Base-by-base conservation (phyloP, 1,140 invertebrate genomes). In the Himalopsyche phryganea region DNA sequence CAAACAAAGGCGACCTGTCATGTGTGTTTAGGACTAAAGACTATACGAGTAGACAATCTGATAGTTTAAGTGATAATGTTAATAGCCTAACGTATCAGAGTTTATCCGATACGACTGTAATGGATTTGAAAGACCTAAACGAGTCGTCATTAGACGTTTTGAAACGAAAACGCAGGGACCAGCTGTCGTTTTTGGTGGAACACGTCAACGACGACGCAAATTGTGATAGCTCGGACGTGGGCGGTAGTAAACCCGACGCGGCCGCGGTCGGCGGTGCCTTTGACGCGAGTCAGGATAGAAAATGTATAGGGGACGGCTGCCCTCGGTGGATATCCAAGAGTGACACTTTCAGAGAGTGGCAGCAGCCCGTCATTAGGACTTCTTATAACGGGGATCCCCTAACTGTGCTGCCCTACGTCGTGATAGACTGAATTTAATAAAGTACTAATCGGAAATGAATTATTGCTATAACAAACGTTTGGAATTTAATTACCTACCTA, bases 391-490 rank as follows among this genome's bases (percentile, higher is more conserved):
- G 80, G 66, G 85, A 89, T 68, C 78, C 80, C 66, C 79, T 92
- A 73, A 82, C 85, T 77, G 86, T 92, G 81, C 83, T 94, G 84
- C 92, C 92, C 80, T 96, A 96, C 80, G 90, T 92, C 78, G 85
- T 93, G 71, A 89, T 92, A 78, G 90, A 94, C 83, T 93, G 83
- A 77, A 56, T 11, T 28, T 28, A 28, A 28, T 28, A 28, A 28
- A 28, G 23, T 28, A 28, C 23, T 28, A 28, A 28, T 28, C 23
- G 23, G 23, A 28, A 28, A 28, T 28, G 23, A 28, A 28, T 28
- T n/a, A n/a, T n/a, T 3, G 23, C 3, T 28, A 28, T 28, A 28
- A 28, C 23, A 28, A 28, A 28, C 9, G 23, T 28, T 28, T 28
- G 23, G 23, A 28, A 28, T 28, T 3, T 28, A 5, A 28, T n/a